Percentiles rank a stretch among this genome's conserved stretches.
Evolutionary conservation across 1,140 invertebrate genomes (phyloP).

Genomic region (Periplaneta americana): DNA sequence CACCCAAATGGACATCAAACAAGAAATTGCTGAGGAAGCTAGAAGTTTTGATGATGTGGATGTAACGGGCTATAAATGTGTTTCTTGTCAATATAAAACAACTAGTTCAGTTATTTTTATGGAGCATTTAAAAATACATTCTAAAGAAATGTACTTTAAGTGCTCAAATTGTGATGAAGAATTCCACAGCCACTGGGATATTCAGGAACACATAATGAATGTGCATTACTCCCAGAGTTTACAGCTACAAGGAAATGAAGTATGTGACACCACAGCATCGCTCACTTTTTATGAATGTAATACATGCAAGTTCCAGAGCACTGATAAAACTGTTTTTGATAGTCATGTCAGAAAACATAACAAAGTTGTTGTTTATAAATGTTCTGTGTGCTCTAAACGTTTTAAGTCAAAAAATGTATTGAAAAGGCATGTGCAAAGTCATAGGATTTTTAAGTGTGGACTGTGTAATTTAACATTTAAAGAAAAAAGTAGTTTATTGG

Average conservation of each 20-base stretch:
- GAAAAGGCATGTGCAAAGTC: slow-evolving; percentile 10
- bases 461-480: slow-evolving; percentile 10
- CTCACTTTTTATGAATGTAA: slow-evolving; percentile 12
- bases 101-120: neutral
- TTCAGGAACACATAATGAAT: neutral
- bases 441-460: slow-evolving; percentile 14
- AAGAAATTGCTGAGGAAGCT: neutral
- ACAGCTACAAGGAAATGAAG: neutral
- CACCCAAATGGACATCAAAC: neutral
- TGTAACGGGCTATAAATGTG: neutral
- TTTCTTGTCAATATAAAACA: neutral
- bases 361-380: neutral
- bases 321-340: slow-evolving; percentile 6
- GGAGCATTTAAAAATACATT: slow-evolving; percentile 8
- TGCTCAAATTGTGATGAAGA: slow-evolving; percentile 6
- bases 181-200: neutral
- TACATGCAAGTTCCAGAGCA: slow-evolving; percentile 1
- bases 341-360: neutral
- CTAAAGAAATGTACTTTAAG: slow-evolving; percentile 5
- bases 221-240: slow-evolving; percentile 2
- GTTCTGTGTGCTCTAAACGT: slow-evolving; percentile 4
- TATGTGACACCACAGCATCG: neutral
- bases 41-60: neutral
- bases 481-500: slow-evolving; percentile 1
- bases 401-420: slow-evolving; percentile 6